Conservation (phyloP, 1,140 invertebrate species). For the Proales similis region DNA sequence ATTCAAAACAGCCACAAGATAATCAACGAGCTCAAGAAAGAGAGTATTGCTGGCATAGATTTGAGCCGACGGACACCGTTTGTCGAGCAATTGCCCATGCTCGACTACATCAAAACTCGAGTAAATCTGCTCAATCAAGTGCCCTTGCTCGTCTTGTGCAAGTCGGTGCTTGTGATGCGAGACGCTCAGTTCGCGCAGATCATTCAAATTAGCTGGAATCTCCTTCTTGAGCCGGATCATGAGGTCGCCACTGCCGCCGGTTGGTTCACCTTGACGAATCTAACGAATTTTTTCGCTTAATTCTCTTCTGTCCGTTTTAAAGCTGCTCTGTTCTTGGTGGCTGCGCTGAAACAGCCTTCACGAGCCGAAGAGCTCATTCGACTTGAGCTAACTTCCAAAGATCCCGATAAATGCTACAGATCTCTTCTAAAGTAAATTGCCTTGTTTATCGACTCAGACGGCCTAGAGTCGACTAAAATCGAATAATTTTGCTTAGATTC, state of each 20-base stretch:
- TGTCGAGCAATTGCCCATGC: slow-evolving; percentile 18
- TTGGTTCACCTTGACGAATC: slow-evolving; percentile 39
- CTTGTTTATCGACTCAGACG: too few species aligned
- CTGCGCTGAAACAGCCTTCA: slow-evolving; percentile 77
- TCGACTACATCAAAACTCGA: slow-evolving; percentile 19
- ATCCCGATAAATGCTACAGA: slow-evolving; percentile 67
- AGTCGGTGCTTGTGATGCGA: slow-evolving; percentile 78
- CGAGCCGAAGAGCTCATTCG: slow-evolving; percentile 80
- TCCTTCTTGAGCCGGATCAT: slow-evolving; percentile 69
- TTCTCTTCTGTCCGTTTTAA: slow-evolving; percentile 59
- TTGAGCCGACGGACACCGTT: too few species aligned
- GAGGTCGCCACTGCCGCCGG: slow-evolving; percentile 56
- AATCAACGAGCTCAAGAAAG: too few species aligned
- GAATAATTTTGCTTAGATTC: slow-evolving; percentile 60
- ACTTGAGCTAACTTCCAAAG: slow-evolving; percentile 70
- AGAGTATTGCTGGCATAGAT: too few species aligned
- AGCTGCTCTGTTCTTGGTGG: slow-evolving; percentile 81
- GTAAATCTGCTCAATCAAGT: slow-evolving; percentile 66
- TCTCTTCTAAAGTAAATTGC: slow-evolving; percentile 65
- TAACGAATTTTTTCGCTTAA: slow-evolving; percentile 11
- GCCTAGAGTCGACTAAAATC: too few species aligned
- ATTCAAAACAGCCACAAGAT: too few species aligned
- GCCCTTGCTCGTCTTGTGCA: slow-evolving; percentile 76
- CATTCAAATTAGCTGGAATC: slow-evolving; percentile 82
- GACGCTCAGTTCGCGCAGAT: slow-evolving; percentile 80